Percentiles rank a stretch among this genome's conserved stretches.
phyloP scores from a whole-genome alignment of 2,113 vertebrate species.

The Dasyprocta punctata region DNA sequence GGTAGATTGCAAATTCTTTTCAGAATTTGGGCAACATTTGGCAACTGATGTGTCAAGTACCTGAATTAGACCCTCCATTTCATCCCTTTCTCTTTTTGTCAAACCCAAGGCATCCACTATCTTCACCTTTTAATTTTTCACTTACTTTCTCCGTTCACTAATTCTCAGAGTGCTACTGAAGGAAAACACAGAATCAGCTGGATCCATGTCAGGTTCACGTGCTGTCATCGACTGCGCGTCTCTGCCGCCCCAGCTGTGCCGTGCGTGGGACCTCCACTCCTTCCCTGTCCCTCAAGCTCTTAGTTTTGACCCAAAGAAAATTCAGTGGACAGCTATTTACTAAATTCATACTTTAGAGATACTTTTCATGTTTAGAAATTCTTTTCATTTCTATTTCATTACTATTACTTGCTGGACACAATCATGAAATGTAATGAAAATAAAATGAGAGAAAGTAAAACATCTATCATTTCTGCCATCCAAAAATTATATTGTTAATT shows the following conservation, averaged over 20 bases:
- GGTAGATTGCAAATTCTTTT: neutral
- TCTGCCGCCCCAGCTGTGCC: neutral
- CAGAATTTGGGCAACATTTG: neutral
- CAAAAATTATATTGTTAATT: neutral
- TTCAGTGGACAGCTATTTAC: neutral
- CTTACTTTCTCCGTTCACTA: neutral
- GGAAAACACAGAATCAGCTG: neutral
- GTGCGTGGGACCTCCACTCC: neutral
- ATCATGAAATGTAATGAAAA: neutral
- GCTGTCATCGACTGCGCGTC: accelerated
- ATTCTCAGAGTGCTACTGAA: neutral
- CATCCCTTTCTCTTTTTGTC: neutral
- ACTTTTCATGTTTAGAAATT: neutral
- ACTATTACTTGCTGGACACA: neutral
- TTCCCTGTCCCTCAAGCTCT: neutral
- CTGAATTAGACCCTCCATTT: neutral
- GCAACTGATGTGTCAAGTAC: neutral
- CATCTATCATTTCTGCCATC: neutral
- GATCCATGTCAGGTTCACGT: neutral
- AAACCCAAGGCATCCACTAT: neutral
- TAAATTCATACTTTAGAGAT: neutral
- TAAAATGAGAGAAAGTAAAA: neutral
- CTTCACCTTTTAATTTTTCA: neutral
- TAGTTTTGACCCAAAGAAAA: neutral
- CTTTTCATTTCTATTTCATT: neutral